phyloP scores from a whole-genome alignment of 2,888 invertebrate genomes.

The Adineta ricciae region DNA sequence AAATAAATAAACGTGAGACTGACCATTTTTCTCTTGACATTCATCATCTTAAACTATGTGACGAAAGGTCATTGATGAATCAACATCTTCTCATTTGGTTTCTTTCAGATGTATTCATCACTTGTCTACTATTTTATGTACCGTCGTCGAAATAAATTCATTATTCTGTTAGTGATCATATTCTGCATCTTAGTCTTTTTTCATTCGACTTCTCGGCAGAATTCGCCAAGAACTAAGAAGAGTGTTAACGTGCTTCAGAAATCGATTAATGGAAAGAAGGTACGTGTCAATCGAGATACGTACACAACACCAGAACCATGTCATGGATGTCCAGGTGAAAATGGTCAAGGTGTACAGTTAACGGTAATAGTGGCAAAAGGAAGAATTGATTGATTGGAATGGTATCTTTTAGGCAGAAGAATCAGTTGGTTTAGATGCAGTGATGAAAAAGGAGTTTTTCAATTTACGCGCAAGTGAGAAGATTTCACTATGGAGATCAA shows the following conservation, averaged over 20 bases:
- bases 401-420: slow-evolving; percentile 21
- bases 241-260: background rate
- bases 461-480: slow-evolving; percentile 78
- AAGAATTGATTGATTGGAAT: background rate
- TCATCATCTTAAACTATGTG: background rate
- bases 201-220: background rate
- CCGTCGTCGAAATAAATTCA: background rate
- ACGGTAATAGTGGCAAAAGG: slow-evolving; percentile 37
- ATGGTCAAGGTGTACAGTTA: slow-evolving; percentile 41
- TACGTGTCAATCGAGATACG: background rate
- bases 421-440: slow-evolving; percentile 54
- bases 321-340: slow-evolving; percentile 43
- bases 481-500: slow-evolving; percentile 69
- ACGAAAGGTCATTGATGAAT: background rate
- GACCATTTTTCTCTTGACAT: background rate
- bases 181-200: background rate
- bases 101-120: background rate
- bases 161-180: background rate
- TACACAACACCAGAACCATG: slow-evolving; percentile 28
- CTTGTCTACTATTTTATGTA: background rate
- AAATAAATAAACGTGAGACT: background rate
- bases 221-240: background rate
- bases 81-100: background rate
- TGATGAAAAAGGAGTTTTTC: slow-evolving; percentile 71
- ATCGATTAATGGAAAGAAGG: background rate